Conservation (phyloP, 2,113 vertebrate species). For the Trogon surrucura region DNA sequence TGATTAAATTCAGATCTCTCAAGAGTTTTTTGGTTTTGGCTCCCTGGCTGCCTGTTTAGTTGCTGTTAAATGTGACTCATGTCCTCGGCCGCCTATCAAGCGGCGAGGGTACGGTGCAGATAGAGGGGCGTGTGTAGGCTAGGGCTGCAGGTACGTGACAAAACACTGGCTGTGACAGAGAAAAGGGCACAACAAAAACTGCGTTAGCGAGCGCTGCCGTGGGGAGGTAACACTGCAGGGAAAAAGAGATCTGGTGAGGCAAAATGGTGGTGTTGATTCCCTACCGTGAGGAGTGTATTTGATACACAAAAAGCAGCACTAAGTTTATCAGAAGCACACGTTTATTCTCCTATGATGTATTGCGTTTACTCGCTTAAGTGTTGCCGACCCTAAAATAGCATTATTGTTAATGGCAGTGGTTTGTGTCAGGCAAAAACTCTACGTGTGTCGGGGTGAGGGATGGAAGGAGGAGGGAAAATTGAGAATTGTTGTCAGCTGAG, state of each 20-base stretch:
- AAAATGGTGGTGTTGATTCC: not conserved
- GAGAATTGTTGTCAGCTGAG: not conserved
- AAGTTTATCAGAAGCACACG: not conserved
- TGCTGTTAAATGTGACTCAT: not conserved
- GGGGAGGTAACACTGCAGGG: not conserved
- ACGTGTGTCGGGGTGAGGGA: not conserved
- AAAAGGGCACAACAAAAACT: not conserved
- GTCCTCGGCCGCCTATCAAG: not conserved
- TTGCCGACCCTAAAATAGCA: not conserved
- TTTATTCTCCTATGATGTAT: not conserved
- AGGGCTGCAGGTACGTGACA: not conserved
- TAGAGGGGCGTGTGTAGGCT: not conserved
- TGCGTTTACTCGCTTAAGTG: not conserved
- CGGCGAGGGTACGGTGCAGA: rapidly evolving
- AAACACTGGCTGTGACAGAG: not conserved
- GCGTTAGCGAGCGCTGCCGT: not conserved
- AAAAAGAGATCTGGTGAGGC: not conserved
- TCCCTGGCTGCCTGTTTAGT: not conserved
- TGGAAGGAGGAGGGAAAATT: not conserved
- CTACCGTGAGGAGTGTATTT: not conserved
- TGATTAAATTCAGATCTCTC: not conserved
- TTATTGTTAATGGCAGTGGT: not conserved
- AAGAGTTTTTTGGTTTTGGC: not conserved
- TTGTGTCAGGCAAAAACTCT: not conserved
- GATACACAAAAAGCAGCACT: not conserved